phyloP scores from a whole-genome alignment of 2,113 vertebrate species.

The Protomyctophum bolini region DNA sequence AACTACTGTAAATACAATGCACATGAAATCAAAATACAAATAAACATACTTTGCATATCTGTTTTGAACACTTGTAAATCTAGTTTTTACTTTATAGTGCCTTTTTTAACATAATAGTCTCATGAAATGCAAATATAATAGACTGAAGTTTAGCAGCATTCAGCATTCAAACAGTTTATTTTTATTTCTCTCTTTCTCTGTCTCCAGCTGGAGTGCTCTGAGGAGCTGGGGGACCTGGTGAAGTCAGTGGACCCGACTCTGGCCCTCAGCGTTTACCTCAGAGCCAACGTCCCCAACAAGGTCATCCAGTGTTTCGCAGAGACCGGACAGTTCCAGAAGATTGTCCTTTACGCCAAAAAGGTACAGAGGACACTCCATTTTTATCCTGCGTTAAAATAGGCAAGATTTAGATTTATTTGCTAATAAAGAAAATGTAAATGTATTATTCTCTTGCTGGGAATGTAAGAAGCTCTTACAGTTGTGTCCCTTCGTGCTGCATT shows the following conservation, averaged over 20 bases:
- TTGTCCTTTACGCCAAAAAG: conserved; percentile 98
- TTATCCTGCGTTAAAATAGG: background rate
- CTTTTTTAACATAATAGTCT: no score
- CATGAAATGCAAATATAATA: no score
- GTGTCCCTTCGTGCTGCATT: background rate
- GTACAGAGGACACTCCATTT: conserved; percentile 65
- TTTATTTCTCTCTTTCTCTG: background rate
- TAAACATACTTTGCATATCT: no score
- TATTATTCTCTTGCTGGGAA: background rate
- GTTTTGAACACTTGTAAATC: no score
- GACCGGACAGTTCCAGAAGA: conserved; percentile 99
- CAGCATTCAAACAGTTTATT: no score
- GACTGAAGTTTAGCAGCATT: no score
- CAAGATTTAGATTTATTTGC: no score
- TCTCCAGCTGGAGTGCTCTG: conserved; percentile 94
- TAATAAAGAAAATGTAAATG: no score
- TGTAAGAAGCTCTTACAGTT: background rate
- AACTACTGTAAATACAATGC: no score
- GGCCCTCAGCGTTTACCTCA: conserved; percentile 95
- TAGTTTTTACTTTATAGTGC: no score
- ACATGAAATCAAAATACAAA: no score
- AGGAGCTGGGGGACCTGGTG: conserved; percentile 97
- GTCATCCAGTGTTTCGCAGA: conserved; percentile 99
- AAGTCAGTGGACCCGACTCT: conserved; percentile 97
- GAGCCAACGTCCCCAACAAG: conserved; percentile 98